phyloP scores from a whole-genome alignment of 2,888 invertebrate genomes.

The Sclerodermus sp. region DNA sequence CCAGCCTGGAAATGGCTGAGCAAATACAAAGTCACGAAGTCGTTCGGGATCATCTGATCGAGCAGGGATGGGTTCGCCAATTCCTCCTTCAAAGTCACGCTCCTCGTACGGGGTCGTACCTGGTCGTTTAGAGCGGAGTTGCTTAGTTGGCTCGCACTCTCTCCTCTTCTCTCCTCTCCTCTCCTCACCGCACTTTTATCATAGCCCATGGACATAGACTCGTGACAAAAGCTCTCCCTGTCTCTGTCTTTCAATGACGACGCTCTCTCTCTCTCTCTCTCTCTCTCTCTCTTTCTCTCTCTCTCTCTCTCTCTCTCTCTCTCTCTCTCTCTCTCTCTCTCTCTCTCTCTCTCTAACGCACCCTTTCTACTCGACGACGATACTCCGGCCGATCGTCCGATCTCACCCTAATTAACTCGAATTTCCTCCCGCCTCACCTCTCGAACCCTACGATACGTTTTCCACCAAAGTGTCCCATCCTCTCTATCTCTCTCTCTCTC shows the following conservation, averaged over 20 bases:
- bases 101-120: conserved; percentile 14
- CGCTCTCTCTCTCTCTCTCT: no score
- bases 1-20: conserved; percentile 44
- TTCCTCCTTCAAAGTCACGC: conserved; percentile 37
- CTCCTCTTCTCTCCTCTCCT: conserved; percentile 9
- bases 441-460: no score
- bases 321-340: no score
- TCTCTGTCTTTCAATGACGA: no score
- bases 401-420: conserved; percentile 28
- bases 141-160: conserved; percentile 3
- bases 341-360: no score
- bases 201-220: conserved; percentile 16
- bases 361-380: no score
- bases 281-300: no score
- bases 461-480: no score
- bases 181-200: conserved; percentile 5
- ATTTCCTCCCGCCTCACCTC: background rate
- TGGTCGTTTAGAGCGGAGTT: background rate
- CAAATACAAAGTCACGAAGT: conserved; percentile 57
- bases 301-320: no score
- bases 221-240: conserved; percentile 30
- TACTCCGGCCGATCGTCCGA: conserved; percentile 15
- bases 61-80: conserved; percentile 38
- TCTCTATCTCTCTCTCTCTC: no score
- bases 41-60: conserved; percentile 39